Conservation (phyloP, 2,113 vertebrate species). For the Ophiodon elongatus region DNA sequence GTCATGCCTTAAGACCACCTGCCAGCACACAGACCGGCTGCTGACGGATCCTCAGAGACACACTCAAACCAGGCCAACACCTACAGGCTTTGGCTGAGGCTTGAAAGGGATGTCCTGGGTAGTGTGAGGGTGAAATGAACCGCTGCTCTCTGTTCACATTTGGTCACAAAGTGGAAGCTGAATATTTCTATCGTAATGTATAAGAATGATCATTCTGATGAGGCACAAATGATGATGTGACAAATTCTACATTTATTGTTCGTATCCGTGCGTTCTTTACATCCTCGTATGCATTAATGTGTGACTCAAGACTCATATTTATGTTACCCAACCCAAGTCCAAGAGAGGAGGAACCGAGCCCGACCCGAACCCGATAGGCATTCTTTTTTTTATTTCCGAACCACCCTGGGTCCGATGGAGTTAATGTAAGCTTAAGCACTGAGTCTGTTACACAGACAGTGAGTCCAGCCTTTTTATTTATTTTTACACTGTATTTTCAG, state of each 20-base stretch:
- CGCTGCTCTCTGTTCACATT: constrained; percentile 51
- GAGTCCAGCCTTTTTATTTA: neutral
- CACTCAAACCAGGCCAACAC: constrained; percentile 67
- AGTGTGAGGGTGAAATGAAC: constrained; percentile 50
- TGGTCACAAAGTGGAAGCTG: constrained; percentile 41
- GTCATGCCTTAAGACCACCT: constrained; percentile 77
- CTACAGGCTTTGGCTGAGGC: constrained; percentile 62
- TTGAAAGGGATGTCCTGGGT: constrained; percentile 64
- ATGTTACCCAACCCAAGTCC: neutral
- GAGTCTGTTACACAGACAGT: neutral
- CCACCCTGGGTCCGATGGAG: neutral
- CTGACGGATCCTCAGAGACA: constrained; percentile 68
- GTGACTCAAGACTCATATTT: neutral
- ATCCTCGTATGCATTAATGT: neutral
- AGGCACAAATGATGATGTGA: neutral
- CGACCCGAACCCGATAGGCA: neutral
- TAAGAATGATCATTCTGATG: neutral
- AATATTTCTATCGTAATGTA: constrained; percentile 26
- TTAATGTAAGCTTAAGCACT: neutral
- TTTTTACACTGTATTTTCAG: neutral
- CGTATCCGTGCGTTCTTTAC: neutral
- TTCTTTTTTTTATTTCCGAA: neutral
- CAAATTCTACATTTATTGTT: neutral
- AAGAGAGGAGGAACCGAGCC: neutral
- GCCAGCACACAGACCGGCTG: constrained; percentile 66